A percentile compares a stretch with the other conserved stretches of the same genome.
These are phyloP conservation scores for Tiaroga cobitis DNA, from an alignment of 2,797 vertebrate species.

Conservation along the genomic window DNA sequence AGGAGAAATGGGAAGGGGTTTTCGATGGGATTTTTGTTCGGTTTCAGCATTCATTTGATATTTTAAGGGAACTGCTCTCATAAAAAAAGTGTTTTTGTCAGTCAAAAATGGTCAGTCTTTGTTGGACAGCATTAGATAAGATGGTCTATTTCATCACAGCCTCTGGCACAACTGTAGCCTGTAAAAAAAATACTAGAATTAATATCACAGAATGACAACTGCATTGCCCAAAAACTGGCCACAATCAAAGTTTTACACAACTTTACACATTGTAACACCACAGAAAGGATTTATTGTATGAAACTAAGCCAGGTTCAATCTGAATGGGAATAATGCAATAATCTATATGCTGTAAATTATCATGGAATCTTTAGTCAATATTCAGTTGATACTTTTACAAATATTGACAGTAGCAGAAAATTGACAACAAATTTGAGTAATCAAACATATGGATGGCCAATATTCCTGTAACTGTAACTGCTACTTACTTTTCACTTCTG, in stretches of 20 bases:
- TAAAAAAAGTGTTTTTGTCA: not conserved
- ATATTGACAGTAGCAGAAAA: not conserved
- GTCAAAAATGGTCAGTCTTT: too few relatives aligned
- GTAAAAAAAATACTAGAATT: conserved; percentile 1
- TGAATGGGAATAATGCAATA: not conserved
- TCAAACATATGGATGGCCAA: not conserved
- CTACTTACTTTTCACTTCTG: not conserved
- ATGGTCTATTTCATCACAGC: conserved; percentile 29
- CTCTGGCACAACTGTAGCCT: conserved; percentile 4
- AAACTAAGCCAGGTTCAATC: not conserved
- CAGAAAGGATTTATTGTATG: not conserved
- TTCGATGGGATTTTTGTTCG: not conserved
- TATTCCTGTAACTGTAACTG: not conserved
- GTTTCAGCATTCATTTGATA: not conserved
- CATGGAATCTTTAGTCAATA: not conserved
- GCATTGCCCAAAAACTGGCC: conserved; percentile 15
- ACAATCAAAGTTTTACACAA: conserved; percentile 11
- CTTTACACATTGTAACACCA: not conserved
- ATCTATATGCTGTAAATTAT: not conserved
- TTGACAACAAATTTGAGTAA: not conserved
- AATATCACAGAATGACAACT: conserved; percentile 13
- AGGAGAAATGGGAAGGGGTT: not conserved
- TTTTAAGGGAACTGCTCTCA: too few relatives aligned
- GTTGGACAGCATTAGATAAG: not conserved
- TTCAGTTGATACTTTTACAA: conserved; percentile 1